Percentiles rank a stretch among this genome's conserved stretches.
Evolutionary conservation across 2,888 invertebrate genomes (phyloP).

Genomic region (Rotaria socialis): DNA sequence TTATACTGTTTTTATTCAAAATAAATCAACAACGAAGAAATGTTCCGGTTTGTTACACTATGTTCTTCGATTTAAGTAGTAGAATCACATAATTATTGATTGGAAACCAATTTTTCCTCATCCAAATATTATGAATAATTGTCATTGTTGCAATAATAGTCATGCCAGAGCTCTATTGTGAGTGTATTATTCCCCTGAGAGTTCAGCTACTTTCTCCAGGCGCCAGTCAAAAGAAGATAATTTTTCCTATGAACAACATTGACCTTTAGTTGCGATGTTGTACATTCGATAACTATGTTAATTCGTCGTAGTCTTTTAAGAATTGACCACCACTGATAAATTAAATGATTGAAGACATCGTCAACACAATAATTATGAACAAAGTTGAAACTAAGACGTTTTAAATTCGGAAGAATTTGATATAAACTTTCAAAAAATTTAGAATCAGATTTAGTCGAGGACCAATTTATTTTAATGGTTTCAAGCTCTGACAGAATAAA

Average conservation of each 20-base stretch:
- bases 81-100: no score
- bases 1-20: no score
- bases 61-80: no score
- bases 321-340: neutral
- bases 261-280: neutral
- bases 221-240: no score
- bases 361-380: neutral
- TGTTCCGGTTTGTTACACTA: no score
- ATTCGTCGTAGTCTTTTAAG: neutral
- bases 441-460: neutral
- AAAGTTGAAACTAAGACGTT: neutral
- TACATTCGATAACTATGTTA: neutral
- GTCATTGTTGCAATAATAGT: no score
- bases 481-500: neutral
- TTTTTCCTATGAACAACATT: neutral
- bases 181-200: no score
- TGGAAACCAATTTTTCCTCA: no score
- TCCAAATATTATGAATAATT: no score
- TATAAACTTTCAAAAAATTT: neutral
- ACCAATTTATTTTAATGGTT: neutral
- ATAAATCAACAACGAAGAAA: no score
- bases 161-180: no score
- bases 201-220: no score
- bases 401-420: neutral
- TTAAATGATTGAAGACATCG: neutral